Base-by-base conservation (phyloP, 2,113 vertebrate genomes). In the Malurus cyaneus region DNA sequence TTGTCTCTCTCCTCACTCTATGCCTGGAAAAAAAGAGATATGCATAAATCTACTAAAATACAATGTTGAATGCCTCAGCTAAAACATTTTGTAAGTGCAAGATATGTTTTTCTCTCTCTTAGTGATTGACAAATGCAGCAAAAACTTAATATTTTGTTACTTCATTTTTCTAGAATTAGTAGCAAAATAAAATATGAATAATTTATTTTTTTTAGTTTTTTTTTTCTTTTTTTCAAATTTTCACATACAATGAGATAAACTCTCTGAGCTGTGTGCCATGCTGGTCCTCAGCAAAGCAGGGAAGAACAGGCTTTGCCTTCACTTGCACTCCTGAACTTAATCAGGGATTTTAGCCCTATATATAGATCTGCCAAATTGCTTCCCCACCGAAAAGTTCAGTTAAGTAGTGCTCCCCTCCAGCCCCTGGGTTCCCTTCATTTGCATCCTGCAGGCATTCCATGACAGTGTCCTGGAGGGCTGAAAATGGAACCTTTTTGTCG, bases 401-500 rank as follows among this genome's bases (percentile, higher is more conserved):
- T 36, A 69, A 25, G 8, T 21, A 14, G 41, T 47, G 4, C n/a
- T 80, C 25, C 17, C 14, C 4, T 57, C 8, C 54, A 59, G 3
- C 5, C 47, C 10, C 12, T 56, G 31, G 1, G 8, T 32, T 28
- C 21, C 9, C 4, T 6, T 71, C 4, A 23, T 11, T 56, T 57
- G 19, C 2, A 4, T 53, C n/a, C 14, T 4, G 1, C 4, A 53
- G 44, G 18, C 13, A 15, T 36, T 31, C 14, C 5, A 6, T 18
- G 0, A 3, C 6, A 2, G 2, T 3, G 21, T 74, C 18, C 52
- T 64, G 50, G 24, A 14, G 29, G 12, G 16, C 23, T 77, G 49
- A 20, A 36, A 29, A 6, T 36, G 29, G 50, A 81, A 61, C 3
- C 1, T 34, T 23, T 25, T 0, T 0, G 4, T 59, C 32, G 20